These are phyloP conservation scores for Dendrophyllia cribrosa DNA, from an alignment of 64 coral and sea anemone species.

Conservation along the genomic window DNA sequence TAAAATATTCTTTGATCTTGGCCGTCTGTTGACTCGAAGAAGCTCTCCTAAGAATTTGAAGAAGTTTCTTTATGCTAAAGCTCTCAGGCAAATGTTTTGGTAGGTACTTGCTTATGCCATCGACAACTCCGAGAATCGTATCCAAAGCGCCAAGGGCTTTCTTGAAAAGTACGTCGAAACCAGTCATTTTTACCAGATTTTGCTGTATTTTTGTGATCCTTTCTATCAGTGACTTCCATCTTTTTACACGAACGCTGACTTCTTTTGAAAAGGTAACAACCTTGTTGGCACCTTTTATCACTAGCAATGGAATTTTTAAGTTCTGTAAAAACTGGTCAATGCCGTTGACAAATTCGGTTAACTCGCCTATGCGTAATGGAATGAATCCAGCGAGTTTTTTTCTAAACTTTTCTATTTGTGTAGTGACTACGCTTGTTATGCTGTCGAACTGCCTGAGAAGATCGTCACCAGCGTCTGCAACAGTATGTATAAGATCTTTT, in stretches of 20 bases:
- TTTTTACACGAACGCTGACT: not conserved
- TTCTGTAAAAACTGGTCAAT: conserved; percentile 74
- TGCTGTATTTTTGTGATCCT: conserved; percentile 65
- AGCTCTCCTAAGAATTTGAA: conserved; percentile 54
- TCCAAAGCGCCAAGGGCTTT: conserved; percentile 74
- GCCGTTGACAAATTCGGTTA: conserved; percentile 82
- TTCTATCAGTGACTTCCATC: conserved; percentile 39
- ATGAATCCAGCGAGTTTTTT: conserved; percentile 69
- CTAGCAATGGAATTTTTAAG: conserved; percentile 31
- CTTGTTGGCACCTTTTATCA: not conserved
- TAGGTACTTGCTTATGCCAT: conserved; percentile 58
- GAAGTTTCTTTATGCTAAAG: conserved; percentile 75
- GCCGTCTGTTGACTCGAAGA: conserved; percentile 49
- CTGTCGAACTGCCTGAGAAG: conserved; percentile 65
- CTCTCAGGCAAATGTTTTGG: conserved; percentile 66
- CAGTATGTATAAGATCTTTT: conserved; percentile 87
- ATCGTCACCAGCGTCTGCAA: conserved; percentile 80
- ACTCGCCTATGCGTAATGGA: conserved; percentile 59
- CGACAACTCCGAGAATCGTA: conserved; percentile 63
- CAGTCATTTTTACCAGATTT: conserved; percentile 44
- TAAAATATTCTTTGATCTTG: conserved; percentile 83
- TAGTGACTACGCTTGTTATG: conserved; percentile 77
- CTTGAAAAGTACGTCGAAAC: conserved; percentile 59
- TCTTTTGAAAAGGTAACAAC: conserved; percentile 64
- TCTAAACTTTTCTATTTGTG: conserved; percentile 75